phyloP scores from a whole-genome alignment of 2,888 invertebrate genomes.

The Tetragonisca angustula region DNA sequence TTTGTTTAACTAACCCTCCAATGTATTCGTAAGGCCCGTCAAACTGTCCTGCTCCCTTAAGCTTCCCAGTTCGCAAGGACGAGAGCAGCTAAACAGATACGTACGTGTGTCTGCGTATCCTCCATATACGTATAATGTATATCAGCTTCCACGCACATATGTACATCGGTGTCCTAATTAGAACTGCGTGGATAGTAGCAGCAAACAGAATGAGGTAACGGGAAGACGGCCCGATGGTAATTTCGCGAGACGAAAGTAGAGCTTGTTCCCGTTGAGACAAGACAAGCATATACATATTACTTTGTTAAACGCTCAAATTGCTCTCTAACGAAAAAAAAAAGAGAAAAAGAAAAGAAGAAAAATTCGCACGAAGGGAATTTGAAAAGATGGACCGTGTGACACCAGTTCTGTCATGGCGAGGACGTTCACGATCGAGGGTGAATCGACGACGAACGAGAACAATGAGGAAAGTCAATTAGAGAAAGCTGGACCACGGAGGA shows the following conservation, averaged over 20 bases:
- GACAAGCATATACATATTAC: background rate
- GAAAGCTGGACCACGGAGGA: background rate
- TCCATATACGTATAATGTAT: too few relatives aligned
- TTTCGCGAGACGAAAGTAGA: constrained; percentile 25
- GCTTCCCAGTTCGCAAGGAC: background rate
- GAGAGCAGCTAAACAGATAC: too few relatives aligned
- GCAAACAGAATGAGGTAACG: background rate
- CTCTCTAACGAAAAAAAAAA: too few relatives aligned
- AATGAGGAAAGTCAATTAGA: background rate
- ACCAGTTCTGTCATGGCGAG: too few relatives aligned
- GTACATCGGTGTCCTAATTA: constrained; percentile 4
- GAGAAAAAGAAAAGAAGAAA: too few relatives aligned
- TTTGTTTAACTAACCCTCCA: too few relatives aligned
- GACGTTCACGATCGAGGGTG: background rate
- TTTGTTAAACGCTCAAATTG: too few relatives aligned
- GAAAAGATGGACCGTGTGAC: too few relatives aligned
- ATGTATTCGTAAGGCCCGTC: too few relatives aligned
- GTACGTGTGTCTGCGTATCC: too few relatives aligned
- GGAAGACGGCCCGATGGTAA: constrained; percentile 13
- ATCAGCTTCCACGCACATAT: background rate
- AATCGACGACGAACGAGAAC: background rate
- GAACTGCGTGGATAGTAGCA: constrained; percentile 11
- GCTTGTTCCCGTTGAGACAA: background rate
- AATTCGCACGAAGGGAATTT: too few relatives aligned
- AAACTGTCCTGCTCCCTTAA: background rate